Conservation (phyloP, 1,140 invertebrate genomes). For the Stenopsyche tienmushanensis region DNA sequence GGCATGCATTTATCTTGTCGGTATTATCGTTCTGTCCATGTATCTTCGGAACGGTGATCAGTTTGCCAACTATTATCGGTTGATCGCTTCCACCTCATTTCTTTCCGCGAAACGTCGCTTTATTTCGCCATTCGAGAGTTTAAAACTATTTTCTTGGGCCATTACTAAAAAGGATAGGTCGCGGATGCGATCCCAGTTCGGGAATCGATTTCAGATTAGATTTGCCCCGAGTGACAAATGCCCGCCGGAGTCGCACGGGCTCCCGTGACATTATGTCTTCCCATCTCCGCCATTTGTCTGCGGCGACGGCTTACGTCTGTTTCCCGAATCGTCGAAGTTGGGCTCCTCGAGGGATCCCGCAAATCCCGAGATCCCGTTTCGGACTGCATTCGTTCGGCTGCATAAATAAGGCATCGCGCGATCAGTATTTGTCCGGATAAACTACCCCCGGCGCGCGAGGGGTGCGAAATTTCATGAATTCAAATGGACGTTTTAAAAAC, state of each 20-base stretch:
- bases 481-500: no score
- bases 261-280: neutral
- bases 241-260: no score
- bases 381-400: neutral
- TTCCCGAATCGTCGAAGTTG: neutral
- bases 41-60: conserved; percentile 3
- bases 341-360: no score
- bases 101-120: conserved; percentile 19
- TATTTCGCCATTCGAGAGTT: neutral
- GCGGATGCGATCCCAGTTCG: neutral
- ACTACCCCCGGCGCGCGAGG: no score
- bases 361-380: no score
- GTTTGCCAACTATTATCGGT: conserved; percentile 22
- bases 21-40: conserved; percentile 3
- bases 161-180: neutral
- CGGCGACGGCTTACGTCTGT: neutral
- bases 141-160: neutral
- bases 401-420: neutral
- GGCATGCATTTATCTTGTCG: neutral
- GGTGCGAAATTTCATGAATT: no score
- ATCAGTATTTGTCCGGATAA: no score
- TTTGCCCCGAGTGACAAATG: neutral
- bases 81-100: conserved; percentile 32
- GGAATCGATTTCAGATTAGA: neutral
- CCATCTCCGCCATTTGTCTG: neutral